Base-by-base conservation (phyloP, 2,888 invertebrate species). In the Cancer borealis region DNA sequence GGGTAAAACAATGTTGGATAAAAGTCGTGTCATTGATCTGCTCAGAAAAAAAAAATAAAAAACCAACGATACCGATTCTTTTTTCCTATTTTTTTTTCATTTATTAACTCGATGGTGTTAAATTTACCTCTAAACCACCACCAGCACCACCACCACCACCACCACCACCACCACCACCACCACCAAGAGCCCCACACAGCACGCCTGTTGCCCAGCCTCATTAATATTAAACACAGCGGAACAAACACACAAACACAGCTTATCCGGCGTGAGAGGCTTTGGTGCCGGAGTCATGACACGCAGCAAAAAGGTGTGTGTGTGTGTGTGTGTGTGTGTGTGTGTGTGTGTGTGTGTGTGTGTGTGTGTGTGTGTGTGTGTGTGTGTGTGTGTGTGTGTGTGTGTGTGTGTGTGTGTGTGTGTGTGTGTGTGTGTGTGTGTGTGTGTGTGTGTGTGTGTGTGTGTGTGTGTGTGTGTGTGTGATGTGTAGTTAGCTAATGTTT, bases 311-410 rank as follows among this genome's bases (percentile, higher is more conserved):
- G 17, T 12, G 49, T 88, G 46, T n/a, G 88, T 47, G 88, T n/a
- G 49, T n/a, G 21, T 88, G 39, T 88, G 88, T 39, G 39, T n/a
- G 54, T 90, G 89, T 90, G 89, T 21, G 89, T 49, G 89, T 90
- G 89, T 90, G 89, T 21, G 88, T 88, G 88, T 88, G 45, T 88
- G 88, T 88, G 88, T 21, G 73, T 73, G 73, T 73, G 73, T 17
- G 5, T 12, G 21, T 17, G 66, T 66, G 21, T 66, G 10, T 66
- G 14, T 21, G 17, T n/a, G 10, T 5, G 66, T 21, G 10, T 17
- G n/a, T 21, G 3, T 66, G 66, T 12, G 3, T 17, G 3, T 66
- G 6, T 3, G 3, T 66, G 10, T 6, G 6, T 66, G 6, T 49
- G 4, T 49, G 6, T 66, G 3, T 66, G 17, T 66, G 6, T 12